Base-by-base conservation (phyloP, 2,888 invertebrate genomes). In the Hyposoter didymator region DNA sequence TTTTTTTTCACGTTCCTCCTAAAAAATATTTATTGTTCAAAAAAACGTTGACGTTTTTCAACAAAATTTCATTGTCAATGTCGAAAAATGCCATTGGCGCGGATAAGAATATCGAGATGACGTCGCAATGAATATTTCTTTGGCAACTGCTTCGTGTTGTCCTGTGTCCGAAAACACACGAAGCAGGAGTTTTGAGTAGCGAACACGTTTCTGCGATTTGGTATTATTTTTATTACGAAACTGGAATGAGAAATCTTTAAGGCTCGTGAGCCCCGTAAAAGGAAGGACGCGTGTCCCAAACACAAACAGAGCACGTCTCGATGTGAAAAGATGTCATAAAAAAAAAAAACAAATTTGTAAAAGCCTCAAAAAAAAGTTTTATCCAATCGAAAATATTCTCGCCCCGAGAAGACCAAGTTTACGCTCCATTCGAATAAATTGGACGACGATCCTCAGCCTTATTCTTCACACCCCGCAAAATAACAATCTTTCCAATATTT, bases 171-270 rank as follows among this genome's bases (percentile, higher is more conserved):
- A 39, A 55, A 75, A 14, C 19, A 82, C 35, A 70, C 47, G 28
- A 59, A 52, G 49, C 28, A 19, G 10, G 47, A 32, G 28, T 14
- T 17, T 49, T 64, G 6, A n/a, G 22, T 14, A 45, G 3, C 14
- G 62, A 62, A 49, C 81, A 81, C 82, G 82, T 52, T 59, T 70
- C 43, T 17, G 39, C 59, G 39, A 35, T 76, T 69, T 43, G 39
- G 12, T 52, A 59, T 59, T 69, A 70, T 49, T 75, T 35, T 49
- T 22, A 47, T 69, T 28, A 45, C 28, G 14, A 47, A 22, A 12
- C 17, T n/a, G n/a, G 17, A 49, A 49, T 49, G 7, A 14, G 32
- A 70, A 17, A 14, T 70, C 47, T 19, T 45, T 47, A 66, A 62
- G 62, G 62, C 62, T n/a, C 32, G 17, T 2, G 12, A 45, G 28